phyloP scores from a whole-genome alignment of 2,113 vertebrate species.

The Oryctolagus cuniculus region mOryCun1.1 NC_091437.1:15516501-15517000 shows the following conservation, averaged over 20 bases:
- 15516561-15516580: not conserved
- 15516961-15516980: not conserved
- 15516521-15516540: not conserved
- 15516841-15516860: not conserved
- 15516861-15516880: not conserved
- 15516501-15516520: not conserved
- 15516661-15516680: not conserved
- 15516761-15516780: not conserved
- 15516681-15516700: not conserved
- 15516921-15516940: not conserved
- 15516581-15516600: not conserved
- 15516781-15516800: not conserved
- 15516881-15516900: not conserved
- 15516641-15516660: too few species aligned
- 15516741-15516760: too few species aligned
- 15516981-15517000: slow-evolving; percentile 30
- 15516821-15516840: not conserved
- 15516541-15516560: not conserved
- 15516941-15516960: not conserved
- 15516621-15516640: not conserved
- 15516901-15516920: not conserved
- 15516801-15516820: not conserved
- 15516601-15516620: not conserved
- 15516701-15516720: not conserved
- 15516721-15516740: not conserved